Percentiles rank a stretch among this genome's conserved stretches.
phyloP scores from a whole-genome alignment of 2,113 vertebrate species.

The Paracanthobrama guichenoti region DNA sequence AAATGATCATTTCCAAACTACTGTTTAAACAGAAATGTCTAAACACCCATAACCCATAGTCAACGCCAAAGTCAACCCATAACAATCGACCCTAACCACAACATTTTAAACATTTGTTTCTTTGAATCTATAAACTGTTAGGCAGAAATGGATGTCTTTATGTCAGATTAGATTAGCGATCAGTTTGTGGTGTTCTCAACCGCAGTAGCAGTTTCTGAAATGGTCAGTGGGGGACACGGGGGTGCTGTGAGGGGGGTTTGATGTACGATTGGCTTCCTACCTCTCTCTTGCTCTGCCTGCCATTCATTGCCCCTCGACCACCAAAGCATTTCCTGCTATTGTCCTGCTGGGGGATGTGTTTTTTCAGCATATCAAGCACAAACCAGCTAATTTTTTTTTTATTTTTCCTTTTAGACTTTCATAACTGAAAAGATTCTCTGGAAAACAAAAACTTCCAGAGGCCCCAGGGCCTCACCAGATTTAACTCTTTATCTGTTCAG shows the following conservation, averaged over 20 bases:
- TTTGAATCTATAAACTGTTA: background rate
- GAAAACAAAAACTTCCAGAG: background rate
- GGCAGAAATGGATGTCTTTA: background rate
- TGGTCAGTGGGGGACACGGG: background rate
- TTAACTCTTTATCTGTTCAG: background rate
- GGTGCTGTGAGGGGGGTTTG: background rate
- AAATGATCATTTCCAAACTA: background rate
- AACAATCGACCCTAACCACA: background rate
- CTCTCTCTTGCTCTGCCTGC: background rate
- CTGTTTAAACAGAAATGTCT: background rate
- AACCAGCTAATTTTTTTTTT: conserved; percentile 25
- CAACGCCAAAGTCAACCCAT: background rate
- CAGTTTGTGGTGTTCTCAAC: background rate
- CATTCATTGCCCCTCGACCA: conserved; percentile 20
- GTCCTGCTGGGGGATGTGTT: conserved; percentile 58
- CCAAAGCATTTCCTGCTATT: conserved; percentile 66
- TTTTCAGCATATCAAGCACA: conserved; percentile 39
- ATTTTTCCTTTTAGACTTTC: conserved; percentile 7
- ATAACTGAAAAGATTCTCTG: background rate
- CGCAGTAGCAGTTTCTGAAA: background rate
- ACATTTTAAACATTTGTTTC: background rate
- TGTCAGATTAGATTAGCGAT: background rate
- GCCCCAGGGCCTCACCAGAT: background rate
- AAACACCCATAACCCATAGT: no score
- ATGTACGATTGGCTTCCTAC: conserved; percentile 48